These are phyloP conservation scores for Lamellibrachia satsuma DNA, from an alignment of 2,888 invertebrate species.

Conservation along the genomic window DNA sequence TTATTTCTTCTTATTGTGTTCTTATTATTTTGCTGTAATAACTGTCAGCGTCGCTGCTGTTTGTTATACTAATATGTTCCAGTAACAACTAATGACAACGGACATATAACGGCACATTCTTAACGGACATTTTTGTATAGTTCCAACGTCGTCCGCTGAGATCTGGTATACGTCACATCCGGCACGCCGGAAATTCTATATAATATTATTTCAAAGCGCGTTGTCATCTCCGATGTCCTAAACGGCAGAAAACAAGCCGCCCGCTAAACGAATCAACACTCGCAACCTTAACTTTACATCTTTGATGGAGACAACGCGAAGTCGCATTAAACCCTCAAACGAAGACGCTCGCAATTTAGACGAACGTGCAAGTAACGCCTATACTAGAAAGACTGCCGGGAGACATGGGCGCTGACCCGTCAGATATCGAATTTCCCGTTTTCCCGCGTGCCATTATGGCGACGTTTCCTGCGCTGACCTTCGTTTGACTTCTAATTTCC, in stretches of 20 bases:
- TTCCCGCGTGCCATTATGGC: background rate
- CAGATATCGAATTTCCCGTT: background rate
- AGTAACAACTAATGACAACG: too few species aligned
- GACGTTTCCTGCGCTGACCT: background rate
- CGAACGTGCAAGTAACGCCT: background rate
- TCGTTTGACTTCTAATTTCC: constrained; percentile 17
- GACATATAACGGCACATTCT: background rate
- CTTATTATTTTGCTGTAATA: background rate
- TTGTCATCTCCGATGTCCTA: background rate
- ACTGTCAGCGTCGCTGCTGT: background rate
- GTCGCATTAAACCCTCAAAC: constrained; percentile 13
- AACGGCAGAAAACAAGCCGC: background rate
- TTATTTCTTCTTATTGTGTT: too few species aligned
- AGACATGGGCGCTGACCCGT: background rate
- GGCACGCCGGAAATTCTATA: background rate
- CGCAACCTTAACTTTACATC: background rate
- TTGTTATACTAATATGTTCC: too few species aligned
- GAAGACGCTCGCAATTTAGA: constrained; percentile 6
- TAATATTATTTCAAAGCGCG: background rate
- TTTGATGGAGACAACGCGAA: background rate
- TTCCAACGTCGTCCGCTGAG: background rate
- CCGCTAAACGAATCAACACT: background rate
- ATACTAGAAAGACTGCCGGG: background rate
- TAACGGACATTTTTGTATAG: background rate
- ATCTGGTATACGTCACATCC: background rate